A percentile compares a stretch with the other conserved stretches of the same genome.
Evolutionary conservation across 1,140 invertebrate genomes (phyloP).

Genomic region (Danaus plexippus): DNA sequence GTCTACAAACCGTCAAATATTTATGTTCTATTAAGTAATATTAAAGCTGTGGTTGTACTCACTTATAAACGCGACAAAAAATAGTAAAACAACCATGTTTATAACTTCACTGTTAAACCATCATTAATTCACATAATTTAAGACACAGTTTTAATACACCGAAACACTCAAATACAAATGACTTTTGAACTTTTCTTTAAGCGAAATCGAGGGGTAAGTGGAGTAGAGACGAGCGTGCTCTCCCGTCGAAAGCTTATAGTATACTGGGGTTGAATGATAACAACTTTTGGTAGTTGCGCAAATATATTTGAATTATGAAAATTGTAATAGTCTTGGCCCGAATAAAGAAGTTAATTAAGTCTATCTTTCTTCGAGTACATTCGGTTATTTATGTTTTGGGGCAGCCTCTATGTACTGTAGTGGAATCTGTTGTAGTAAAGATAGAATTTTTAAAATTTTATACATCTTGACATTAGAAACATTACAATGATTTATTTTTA

Average conservation of each 20-base stretch:
- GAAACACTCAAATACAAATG: no score
- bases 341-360: no score
- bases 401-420: no score
- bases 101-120: slow-evolving; percentile 11
- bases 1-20: no score
- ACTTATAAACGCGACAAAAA: slow-evolving; percentile 11
- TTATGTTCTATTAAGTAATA: no score
- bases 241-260: neutral
- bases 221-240: slow-evolving; percentile 9
- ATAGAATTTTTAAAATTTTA: no score
- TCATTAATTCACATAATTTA: slow-evolving; percentile 13
- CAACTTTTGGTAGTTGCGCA: slow-evolving; percentile 14
- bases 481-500: no score
- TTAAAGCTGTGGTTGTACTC: slow-evolving; percentile 1
- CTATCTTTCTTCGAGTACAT: no score
- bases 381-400: no score
- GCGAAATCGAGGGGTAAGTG: neutral
- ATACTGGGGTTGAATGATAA: slow-evolving; percentile 13
- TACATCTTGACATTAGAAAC: no score
- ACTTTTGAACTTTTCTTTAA: no score
- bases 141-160: neutral
- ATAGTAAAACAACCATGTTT: slow-evolving; percentile 13
- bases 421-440: no score
- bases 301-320: slow-evolving; percentile 14
- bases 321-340: slow-evolving; percentile 1